Base-by-base conservation (phyloP, 2,797 vertebrate species). In the Gallirallus australis region DNA sequence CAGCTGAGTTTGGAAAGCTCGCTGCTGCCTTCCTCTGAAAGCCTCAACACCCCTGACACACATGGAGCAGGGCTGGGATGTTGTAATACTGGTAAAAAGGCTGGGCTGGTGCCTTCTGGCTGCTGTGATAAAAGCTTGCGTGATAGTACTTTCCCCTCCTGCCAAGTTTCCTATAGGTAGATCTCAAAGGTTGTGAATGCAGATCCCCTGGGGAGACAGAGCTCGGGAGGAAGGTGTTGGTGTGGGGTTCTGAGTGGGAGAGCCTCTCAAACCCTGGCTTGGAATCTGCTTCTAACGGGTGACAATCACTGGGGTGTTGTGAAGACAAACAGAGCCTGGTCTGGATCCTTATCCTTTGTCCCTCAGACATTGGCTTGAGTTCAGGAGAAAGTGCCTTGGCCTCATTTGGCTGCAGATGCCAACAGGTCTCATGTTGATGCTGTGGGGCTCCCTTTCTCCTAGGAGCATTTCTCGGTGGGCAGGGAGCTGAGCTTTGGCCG, bases 331-430 rank as follows among this genome's bases (percentile, higher is more conserved):
- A 76, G 56, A 86, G 72, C 61, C 80, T 76, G 83, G 70, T 27
- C 30, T 52, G 30, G 72, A 19, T 60, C 70, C 64, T 66, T 40
- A 28, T 56, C 82, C 83, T 45, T 61, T 50, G 77, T 64, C 78
- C 57, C 71, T 60, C 0, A 13, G 66, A 59, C 12, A 2, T 5
- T 54, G 45, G 71, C 83, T 82, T 77, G 79, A 82, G 47, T 68
- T 65, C 37, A 30, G 84, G 82, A 66, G 68, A 63, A 85, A 77
- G 90, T 79, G 90, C 71, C 68, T 48, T 53, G 82, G 82, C 83
- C 82, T 66, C 28, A 0, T 40, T 53, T 47, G 56, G 72, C 77
- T 42, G 3, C 50, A 42, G 85, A 8, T 59, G 77, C 72, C 89
- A 33, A 2, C 0, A 2, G n/a, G 8, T 37, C 47, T 45, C 3